phyloP scores from a whole-genome alignment of 2,113 vertebrate species.

The Siniperca chuatsi region DNA sequence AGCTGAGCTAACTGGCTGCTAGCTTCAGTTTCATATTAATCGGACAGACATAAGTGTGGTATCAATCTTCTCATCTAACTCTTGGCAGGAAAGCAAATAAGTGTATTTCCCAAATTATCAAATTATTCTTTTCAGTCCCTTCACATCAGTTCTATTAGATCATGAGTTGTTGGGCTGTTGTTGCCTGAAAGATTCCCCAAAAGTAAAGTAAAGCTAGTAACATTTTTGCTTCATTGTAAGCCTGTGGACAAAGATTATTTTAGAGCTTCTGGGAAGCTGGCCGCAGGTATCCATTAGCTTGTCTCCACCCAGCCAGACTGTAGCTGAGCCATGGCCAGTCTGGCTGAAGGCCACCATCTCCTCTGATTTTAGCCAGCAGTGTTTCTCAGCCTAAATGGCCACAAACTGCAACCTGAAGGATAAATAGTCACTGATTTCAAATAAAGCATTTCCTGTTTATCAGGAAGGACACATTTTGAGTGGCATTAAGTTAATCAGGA shows the following conservation, averaged over 20 bases:
- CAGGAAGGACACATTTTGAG: background rate
- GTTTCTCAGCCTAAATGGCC: background rate
- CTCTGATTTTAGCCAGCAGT: constrained; percentile 22
- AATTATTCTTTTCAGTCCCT: background rate
- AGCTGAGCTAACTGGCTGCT: background rate
- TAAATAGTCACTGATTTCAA: background rate
- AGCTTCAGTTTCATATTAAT: background rate
- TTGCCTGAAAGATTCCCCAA: background rate
- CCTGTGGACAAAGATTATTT: constrained; percentile 11
- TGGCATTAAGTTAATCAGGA: background rate
- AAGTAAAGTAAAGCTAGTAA: constrained; percentile 45
- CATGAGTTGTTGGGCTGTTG: constrained; percentile 49
- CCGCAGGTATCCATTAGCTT: constrained; percentile 2
- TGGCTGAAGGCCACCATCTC: constrained; percentile 42
- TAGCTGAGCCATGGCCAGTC: constrained; percentile 7
- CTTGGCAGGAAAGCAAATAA: background rate
- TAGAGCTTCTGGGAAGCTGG: constrained; percentile 16
- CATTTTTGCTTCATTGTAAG: constrained; percentile 48
- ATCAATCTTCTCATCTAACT: constrained; percentile 3
- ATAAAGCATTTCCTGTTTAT: background rate
- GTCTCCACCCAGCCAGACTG: constrained; percentile 63
- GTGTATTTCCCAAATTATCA: background rate
- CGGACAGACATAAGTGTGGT: background rate
- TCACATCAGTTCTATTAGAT: constrained; percentile 17
- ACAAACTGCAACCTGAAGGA: background rate